phyloP scores from a whole-genome alignment of 2,888 invertebrate species.

The Morpho helenor region DNA sequence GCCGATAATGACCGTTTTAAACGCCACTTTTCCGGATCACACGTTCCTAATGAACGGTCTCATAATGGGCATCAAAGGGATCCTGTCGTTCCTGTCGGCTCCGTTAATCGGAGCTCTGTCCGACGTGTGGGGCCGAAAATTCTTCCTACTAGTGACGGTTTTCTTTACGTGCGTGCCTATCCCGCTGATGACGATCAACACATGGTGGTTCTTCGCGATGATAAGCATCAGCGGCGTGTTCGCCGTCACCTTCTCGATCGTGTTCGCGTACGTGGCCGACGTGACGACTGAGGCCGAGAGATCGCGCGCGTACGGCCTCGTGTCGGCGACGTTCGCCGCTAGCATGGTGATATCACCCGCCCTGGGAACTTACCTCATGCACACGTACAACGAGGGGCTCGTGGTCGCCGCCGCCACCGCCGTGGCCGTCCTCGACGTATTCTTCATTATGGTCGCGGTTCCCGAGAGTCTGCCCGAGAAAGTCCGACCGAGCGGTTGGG shows the following conservation, averaged over 20 bases:
- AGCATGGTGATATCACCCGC: constrained; percentile 99
- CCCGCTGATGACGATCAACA: constrained; percentile 98
- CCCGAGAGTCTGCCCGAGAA: constrained; percentile 99
- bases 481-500: constrained; percentile 86
- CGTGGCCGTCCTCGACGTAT: constrained; percentile 96
- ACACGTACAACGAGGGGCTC: constrained; percentile 88
- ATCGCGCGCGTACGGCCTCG: constrained; percentile 96
- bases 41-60: constrained; percentile 99
- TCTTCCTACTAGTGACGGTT: constrained; percentile 97
- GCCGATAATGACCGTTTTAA: constrained; percentile 96
- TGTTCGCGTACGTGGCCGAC: constrained; percentile 99
- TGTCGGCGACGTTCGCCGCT: constrained; percentile 99
- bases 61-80: constrained; percentile 99
- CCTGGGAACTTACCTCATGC: constrained; percentile 93
- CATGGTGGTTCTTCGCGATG: constrained; percentile 99
- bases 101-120: constrained; percentile 98
- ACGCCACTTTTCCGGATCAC: constrained; percentile 98
- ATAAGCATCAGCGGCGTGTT: constrained; percentile 99
- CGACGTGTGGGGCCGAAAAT: constrained; percentile 99
- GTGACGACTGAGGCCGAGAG: constrained; percentile 98
- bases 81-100: constrained; percentile 97
- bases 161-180: constrained; percentile 99
- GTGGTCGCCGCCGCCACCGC: constrained; percentile 97
- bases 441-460: constrained; percentile 98
- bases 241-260: constrained; percentile 99